Evolutionary conservation across 2,797 vertebrate genomes (phyloP).

Genomic region (Denticeps clupeoides): DNA sequence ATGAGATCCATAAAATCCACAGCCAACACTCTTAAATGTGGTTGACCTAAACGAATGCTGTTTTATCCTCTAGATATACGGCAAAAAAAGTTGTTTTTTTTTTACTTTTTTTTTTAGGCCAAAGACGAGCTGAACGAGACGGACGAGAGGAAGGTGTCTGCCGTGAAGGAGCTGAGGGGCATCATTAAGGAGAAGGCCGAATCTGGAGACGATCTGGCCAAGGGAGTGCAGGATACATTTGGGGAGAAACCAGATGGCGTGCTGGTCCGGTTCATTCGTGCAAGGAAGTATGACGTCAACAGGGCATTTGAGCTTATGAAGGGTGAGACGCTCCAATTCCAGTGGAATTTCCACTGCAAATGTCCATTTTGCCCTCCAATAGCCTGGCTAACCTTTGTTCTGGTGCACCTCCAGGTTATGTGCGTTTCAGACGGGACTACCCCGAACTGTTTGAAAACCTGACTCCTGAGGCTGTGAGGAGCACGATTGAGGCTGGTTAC

Average conservation of each 20-base stretch:
- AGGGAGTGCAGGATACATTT: conserved; percentile 69
- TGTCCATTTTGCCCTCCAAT: not conserved
- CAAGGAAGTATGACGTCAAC: conserved; percentile 80
- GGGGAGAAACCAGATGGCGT: conserved; percentile 62
- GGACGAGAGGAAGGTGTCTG: conserved; percentile 66
- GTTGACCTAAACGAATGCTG: too few relatives aligned
- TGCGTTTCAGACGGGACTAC: conserved; percentile 88
- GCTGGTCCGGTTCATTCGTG: conserved; percentile 84
- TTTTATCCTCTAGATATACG: too few relatives aligned
- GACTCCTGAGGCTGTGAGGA: conserved; percentile 80
- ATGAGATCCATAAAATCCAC: too few relatives aligned
- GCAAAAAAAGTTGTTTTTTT: too few relatives aligned
- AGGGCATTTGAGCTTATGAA: conserved; percentile 85
- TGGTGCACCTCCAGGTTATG: conserved; percentile 66
- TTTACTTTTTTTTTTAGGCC: conserved; percentile 55
- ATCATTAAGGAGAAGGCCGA: conserved; percentile 70
- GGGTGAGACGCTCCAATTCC: conserved; percentile 52
- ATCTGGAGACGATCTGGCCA: conserved; percentile 66
- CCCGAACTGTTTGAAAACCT: conserved; percentile 91
- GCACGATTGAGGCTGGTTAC: conserved; percentile 93
- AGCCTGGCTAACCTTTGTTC: not conserved
- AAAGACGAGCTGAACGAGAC: conserved; percentile 94
- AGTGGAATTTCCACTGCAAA: too few relatives aligned
- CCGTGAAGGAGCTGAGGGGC: conserved; percentile 67
- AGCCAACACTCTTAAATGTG: too few relatives aligned